Percentiles rank a stretch among this genome's conserved stretches.
Evolutionary conservation across 2,888 invertebrate species (phyloP).

Genomic region (Mesopsocus fuscifrons): DNA sequence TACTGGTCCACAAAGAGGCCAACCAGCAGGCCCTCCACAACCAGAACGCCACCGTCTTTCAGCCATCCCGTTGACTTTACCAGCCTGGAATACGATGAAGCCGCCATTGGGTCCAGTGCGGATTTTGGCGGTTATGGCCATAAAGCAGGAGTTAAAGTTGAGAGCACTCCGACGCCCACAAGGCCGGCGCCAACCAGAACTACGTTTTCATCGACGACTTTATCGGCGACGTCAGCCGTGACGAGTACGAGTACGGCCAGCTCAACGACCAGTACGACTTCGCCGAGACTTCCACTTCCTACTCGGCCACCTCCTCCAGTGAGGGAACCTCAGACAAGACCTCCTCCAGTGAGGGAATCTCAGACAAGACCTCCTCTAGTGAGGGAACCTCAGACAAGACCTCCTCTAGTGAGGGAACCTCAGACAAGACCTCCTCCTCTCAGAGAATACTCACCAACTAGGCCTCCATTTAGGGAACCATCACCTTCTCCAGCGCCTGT

Average conservation of each 20-base stretch:
- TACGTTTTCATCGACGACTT: too few species aligned
- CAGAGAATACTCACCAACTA: slow-evolving; percentile 20
- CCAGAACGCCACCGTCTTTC: not conserved
- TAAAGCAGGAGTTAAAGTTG: slow-evolving; percentile 6
- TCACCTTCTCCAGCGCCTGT: too few species aligned
- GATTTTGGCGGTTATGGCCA: slow-evolving; percentile 8
- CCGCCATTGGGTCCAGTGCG: slow-evolving; percentile 4
- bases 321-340: slow-evolving; percentile 1
- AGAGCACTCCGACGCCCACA: slow-evolving; percentile 19
- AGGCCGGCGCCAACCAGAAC: slow-evolving; percentile 14
- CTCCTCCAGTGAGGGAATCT: not conserved
- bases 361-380: not conserved
- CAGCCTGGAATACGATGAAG: slow-evolving; percentile 5
- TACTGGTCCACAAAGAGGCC: slow-evolving; percentile 21
- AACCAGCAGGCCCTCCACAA: slow-evolving; percentile 9
- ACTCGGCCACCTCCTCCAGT: slow-evolving; percentile 10
- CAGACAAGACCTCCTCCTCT: slow-evolving; percentile 22
- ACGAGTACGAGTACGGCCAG: slow-evolving; percentile 19
- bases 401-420: too few species aligned
- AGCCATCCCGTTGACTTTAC: not conserved
- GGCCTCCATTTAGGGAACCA: slow-evolving; percentile 13
- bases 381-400: not conserved
- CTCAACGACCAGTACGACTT: slow-evolving; percentile 24
- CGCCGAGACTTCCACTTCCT: slow-evolving; percentile 20
- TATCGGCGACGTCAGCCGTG: slow-evolving; percentile 17